phyloP scores from a whole-genome alignment of 1,140 invertebrate species.

The Globodera ellingtonae region DNA sequence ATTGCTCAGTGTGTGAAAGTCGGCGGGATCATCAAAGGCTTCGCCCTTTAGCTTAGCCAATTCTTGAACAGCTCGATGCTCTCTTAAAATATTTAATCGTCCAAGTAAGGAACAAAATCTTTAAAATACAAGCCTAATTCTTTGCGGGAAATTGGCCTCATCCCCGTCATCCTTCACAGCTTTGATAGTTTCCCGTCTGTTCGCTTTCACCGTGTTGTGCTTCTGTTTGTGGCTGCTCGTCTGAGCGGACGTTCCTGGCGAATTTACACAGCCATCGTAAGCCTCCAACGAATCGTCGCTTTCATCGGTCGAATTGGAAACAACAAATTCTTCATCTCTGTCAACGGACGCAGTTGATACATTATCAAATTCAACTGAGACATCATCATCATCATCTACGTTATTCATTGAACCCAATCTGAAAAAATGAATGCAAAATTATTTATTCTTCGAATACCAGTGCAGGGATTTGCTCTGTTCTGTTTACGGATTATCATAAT shows the following conservation, averaged over 20 bases:
- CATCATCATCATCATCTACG: too few relatives aligned
- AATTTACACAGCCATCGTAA: not conserved
- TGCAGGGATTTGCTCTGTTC: too few relatives aligned
- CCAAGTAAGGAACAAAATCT: not conserved
- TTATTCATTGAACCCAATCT: too few relatives aligned
- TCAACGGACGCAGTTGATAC: not conserved
- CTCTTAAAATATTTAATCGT: constrained; percentile 24
- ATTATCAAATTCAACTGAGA: not conserved
- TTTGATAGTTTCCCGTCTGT: not conserved
- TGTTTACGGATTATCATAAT: too few relatives aligned
- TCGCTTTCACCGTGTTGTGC: not conserved
- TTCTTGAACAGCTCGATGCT: constrained; percentile 17
- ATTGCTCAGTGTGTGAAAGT: constrained; percentile 45
- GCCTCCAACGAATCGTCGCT: not conserved
- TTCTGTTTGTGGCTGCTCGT: not conserved
- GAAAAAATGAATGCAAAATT: too few relatives aligned
- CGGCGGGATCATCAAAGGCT: constrained; percentile 13
- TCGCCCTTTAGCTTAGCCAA: constrained; percentile 25
- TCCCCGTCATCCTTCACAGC: constrained; percentile 55
- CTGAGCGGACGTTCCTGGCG: not conserved
- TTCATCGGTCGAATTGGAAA: not conserved
- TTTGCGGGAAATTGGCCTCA: constrained; percentile 45
- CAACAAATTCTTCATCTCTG: not conserved
- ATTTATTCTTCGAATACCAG: too few relatives aligned
- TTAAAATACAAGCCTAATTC: constrained; percentile 42